Base-by-base conservation (phyloP, 2,113 vertebrate genomes). In the Entelurus aequoreus region DNA sequence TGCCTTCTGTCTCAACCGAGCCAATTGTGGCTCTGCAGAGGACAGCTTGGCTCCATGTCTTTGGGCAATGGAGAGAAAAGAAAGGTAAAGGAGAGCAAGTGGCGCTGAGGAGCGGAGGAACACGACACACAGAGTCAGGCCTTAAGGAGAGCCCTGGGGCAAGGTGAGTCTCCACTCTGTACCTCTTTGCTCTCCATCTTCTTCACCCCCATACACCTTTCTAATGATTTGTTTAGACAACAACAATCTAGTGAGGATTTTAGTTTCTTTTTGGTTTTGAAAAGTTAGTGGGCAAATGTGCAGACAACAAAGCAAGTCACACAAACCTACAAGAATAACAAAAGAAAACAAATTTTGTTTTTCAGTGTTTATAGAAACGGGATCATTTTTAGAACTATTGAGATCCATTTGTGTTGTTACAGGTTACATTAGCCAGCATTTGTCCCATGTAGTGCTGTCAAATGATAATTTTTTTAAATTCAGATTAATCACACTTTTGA, bases 101-200 rank as follows among this genome's bases (percentile, higher is more conserved):
- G 66, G 64, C 73, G 70, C 65, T 66, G 69, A 72, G 75, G 75
- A 84, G 77, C 66, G 15, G 77, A 72, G 61, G 68, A 75, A 71
- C 63, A 67, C 13, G 49, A 55, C 72, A 74, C 58, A 74, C 62
- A 50, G 63, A 48, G 11, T 50, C 74, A 81, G 65, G 62, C 68
- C 81, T 79, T 80, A 53, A 46, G 81, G 84, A 90, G 79, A 86
- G 67, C 76, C 88, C 85, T 77, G 76, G 69, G 85, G 88, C 84
- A 85, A 88, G 88, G 86, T 89, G 75, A 88, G 57, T 57, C 62
- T 69, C 67, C 58, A 73, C 77, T 76, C 60, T 60, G 65, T 66
- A 60, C 40, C 66, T 59, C 49, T 63, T 36, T 62, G 63, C 54
- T 62, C 61, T 65, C 50, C 58, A 28, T 62, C 59, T 48, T 63